These are phyloP conservation scores for Autographa pulchrina DNA, from an alignment of 2,888 invertebrate species.

Conservation along the genomic window DNA sequence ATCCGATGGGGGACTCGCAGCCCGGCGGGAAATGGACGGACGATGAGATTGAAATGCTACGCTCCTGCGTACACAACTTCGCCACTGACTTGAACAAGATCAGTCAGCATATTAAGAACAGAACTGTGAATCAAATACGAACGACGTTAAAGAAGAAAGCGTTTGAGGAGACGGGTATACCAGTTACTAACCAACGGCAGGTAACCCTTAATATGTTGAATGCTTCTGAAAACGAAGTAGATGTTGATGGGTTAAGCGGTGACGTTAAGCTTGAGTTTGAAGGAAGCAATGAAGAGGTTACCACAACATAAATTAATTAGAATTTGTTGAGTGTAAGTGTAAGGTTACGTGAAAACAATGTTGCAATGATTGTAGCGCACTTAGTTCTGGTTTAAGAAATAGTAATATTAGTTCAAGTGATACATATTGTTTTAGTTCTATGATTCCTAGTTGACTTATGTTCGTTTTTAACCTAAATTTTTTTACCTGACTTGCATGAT, in stretches of 20 bases:
- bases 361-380: background rate
- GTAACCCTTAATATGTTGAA: constrained; percentile 98
- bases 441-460: no score
- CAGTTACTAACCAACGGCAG: constrained; percentile 88
- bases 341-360: background rate
- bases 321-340: background rate
- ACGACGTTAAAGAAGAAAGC: constrained; percentile 96
- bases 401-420: background rate
- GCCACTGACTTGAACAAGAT: constrained; percentile 44
- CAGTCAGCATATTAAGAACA: constrained; percentile 44
- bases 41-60: constrained; percentile 53
- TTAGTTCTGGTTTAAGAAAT: background rate
- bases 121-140: constrained; percentile 91
- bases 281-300: constrained; percentile 93
- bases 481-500: no score
- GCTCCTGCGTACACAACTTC: constrained; percentile 46
- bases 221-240: constrained; percentile 97
- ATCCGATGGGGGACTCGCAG: constrained; percentile 95
- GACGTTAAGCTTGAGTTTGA: constrained; percentile 96
- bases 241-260: constrained; percentile 94
- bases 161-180: constrained; percentile 95
- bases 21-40: constrained; percentile 82
- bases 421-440: background rate
- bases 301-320: constrained; percentile 85
- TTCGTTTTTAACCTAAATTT: no score